These are phyloP conservation scores for Tyria jacobaeae DNA, from an alignment of 2,888 invertebrate species.

Conservation along the genomic window DNA sequence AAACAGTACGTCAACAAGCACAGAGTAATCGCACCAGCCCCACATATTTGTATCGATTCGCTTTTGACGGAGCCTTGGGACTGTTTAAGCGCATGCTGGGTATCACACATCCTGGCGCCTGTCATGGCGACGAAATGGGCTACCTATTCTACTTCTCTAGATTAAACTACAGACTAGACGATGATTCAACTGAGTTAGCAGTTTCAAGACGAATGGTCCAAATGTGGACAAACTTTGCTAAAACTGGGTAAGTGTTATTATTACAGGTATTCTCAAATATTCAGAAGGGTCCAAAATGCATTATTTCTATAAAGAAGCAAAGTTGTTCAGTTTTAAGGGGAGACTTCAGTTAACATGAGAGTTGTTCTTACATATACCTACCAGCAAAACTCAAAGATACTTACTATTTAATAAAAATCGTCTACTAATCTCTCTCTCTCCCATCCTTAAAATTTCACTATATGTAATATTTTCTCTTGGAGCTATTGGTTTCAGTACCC, in stretches of 20 bases:
- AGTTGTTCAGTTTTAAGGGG: too few relatives aligned
- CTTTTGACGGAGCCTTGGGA: slow-evolving; percentile 88
- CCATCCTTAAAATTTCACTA: too few relatives aligned
- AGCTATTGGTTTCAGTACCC: too few relatives aligned
- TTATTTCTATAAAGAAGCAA: neutral
- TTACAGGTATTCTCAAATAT: too few relatives aligned
- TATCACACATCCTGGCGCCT: slow-evolving; percentile 86
- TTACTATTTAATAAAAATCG: too few relatives aligned
- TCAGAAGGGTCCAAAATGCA: too few relatives aligned
- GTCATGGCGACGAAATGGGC: slow-evolving; percentile 89
- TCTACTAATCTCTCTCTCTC: too few relatives aligned
- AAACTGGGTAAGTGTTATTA: slow-evolving; percentile 88
- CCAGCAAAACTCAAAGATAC: too few relatives aligned
- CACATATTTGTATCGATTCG: slow-evolving; percentile 87
- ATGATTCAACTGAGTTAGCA: slow-evolving; percentile 85
- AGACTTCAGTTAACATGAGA: neutral
- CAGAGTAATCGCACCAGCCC: slow-evolving; percentile 79
- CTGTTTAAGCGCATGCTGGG: slow-evolving; percentile 88
- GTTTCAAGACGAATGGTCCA: slow-evolving; percentile 87
- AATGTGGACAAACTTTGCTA: slow-evolving; percentile 89
- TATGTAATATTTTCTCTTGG: neutral
- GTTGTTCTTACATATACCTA: too few relatives aligned
- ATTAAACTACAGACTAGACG: slow-evolving; percentile 87
- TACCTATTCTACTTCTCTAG: slow-evolving; percentile 89
- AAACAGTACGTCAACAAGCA: slow-evolving; percentile 80